Conservation (phyloP, 2,888 invertebrate genomes). For the Tineola bisselliella region DNA sequence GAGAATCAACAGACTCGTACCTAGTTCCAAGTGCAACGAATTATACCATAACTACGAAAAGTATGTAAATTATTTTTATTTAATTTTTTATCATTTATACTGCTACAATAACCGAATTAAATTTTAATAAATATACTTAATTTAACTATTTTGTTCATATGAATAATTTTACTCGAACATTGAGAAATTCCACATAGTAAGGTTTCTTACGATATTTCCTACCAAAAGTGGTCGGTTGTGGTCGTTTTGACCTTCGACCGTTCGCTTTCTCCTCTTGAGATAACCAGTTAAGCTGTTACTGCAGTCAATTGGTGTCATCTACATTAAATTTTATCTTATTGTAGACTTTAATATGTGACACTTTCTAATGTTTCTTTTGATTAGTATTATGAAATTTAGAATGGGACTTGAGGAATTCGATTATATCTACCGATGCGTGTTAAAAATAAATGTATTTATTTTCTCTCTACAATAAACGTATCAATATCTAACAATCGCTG, state of each 20-base stretch:
- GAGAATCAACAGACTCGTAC: no score
- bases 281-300: slow-evolving; percentile 3
- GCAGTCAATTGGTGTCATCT: background rate
- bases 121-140: no score
- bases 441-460: background rate
- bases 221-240: background rate
- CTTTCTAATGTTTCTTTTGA: slow-evolving; percentile 1
- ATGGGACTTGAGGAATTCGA: no score
- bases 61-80: no score
- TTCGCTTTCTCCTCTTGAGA: slow-evolving; percentile 34
- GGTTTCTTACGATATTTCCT: background rate
- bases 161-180: no score
- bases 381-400: background rate
- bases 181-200: no score
- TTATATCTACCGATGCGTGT: no score
- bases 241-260: slow-evolving; percentile 33
- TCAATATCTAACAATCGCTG: background rate
- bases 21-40: no score
- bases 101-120: no score
- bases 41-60: no score
- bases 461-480: background rate
- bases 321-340: slow-evolving; percentile 2
- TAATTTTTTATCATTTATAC: no score
- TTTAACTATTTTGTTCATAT: no score
- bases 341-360: background rate